phyloP scores from a whole-genome alignment of 2,797 vertebrate species.

The Tokudaia tokunoshimensis region DNA sequence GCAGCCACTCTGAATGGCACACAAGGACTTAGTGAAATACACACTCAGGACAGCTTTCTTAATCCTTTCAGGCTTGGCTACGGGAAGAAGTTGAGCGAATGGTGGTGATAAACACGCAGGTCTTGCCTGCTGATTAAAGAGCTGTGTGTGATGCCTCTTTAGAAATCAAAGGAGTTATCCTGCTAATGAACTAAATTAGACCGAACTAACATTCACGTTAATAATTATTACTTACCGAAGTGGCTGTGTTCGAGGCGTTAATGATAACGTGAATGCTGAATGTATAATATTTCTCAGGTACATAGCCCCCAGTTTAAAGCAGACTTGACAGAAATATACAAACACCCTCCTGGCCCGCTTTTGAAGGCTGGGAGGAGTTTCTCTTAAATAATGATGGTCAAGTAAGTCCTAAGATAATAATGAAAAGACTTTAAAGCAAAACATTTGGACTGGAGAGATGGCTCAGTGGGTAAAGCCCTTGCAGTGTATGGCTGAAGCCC shows the following conservation, averaged over 20 bases:
- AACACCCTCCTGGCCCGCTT: background rate
- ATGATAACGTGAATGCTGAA: constrained; percentile 75
- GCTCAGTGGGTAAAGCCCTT: background rate
- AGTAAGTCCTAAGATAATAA: constrained; percentile 67
- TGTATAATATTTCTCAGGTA: constrained; percentile 74
- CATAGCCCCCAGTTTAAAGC: constrained; percentile 72
- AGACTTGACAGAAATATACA: constrained; percentile 24
- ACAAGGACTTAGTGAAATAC: constrained; percentile 86
- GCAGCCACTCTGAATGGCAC: constrained; percentile 81
- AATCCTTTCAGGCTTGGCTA: constrained; percentile 79
- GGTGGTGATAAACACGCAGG: constrained; percentile 38
- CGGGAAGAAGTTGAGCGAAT: constrained; percentile 57
- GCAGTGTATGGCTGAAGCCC: background rate
- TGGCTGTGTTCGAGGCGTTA: constrained; percentile 77
- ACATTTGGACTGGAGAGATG: background rate
- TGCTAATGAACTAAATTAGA: constrained; percentile 82
- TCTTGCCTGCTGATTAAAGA: constrained; percentile 70
- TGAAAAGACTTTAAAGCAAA: constrained; percentile 58
- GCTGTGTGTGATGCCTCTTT: constrained; percentile 74
- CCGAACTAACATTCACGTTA: constrained; percentile 76
- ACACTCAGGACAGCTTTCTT: constrained; percentile 82
- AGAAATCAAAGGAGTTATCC: constrained; percentile 73
- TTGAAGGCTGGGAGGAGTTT: background rate
- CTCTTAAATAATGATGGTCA: constrained; percentile 30
- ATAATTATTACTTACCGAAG: constrained; percentile 79